Evolutionary conservation across 1,140 invertebrate genomes (phyloP), one percentile per base, ranked within the genome.

Genomic region (Glossosoma conforme): DNA sequence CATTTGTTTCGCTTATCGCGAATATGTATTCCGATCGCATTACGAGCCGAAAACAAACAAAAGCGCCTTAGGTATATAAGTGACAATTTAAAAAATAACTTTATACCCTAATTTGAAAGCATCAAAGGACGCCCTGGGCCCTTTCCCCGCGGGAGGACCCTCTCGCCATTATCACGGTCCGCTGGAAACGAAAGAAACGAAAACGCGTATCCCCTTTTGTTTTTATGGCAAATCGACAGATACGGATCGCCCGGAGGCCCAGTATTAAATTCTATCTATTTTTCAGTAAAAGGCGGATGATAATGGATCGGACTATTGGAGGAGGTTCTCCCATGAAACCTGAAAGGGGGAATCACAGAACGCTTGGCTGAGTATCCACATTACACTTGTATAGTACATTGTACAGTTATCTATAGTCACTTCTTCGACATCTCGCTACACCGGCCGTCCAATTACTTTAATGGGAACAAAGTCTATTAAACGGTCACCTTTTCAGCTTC

Each of bases 191-290:
- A 38, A 43, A 35, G 32, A 46, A 46, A 53, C 40, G 44, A 48
- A 20, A 35, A 21, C 25, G 19, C 41, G 36, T 45, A 44, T 41
- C 44, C 46, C 56, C 56, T 54, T 58, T 58, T 58, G 56, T 58
- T 58, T 58, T 58, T 58, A 50, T 58, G 54, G 46, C 51, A 43
- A 53, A 54, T 54, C 51, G 56, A 53, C 56, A 58, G 56, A 53
- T 58, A 50, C 51, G 41, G 54, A 56, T 56, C 47, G 54, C 42
- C 47, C 46, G 41, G 47, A 38, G 54, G 47, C 40, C 41, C 37
- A 43, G 50, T 58, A 58, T 58, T 58, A 58, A 58, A 58, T 58
- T 58, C 56, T 50, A 53, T 58, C 44, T 51, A 58, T 58, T 58
- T 58, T 58, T 56, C 54, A 56, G 54, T 55, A 44, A 49, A 56